Base-by-base conservation (phyloP, 2,797 vertebrate genomes). In the Podarcis siculus region DNA sequence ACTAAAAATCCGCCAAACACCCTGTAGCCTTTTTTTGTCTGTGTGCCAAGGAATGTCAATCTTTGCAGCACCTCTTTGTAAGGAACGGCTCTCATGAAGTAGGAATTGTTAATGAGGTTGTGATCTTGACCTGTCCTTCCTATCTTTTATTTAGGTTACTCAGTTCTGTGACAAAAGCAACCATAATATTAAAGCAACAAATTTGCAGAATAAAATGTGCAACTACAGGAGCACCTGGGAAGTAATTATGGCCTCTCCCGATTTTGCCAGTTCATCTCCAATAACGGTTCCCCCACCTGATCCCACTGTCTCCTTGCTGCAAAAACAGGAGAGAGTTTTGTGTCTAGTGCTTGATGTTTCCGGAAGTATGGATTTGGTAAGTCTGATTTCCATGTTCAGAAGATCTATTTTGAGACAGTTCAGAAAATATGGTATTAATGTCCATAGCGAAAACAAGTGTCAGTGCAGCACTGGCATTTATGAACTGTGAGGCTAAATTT, bases 281-380 rank as follows among this genome's bases (percentile, higher is more conserved):
- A 45, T 96, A 79, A n/a, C 9, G 37, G 75, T 6, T 66, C 95
- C 23, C 93, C 95, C 8, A 84, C 79, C 0, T 55, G 82, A 1
- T 93, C 97, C 78, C 87, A 80, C 5, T 93, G n/a, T 98, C 90
- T 92, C 75, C 1, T 0, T 97, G 79, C 89, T 97, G 80, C 96
- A 97, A 82, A 91, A 90, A 2, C 88, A 83, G 82, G 89, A 94
- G 42, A 95, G 96, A 91, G 90, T 93, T 23, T 89, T 97, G 21
- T 95, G 95, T 72, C 94, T 97, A 27, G 95, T 97, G 23, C 94
- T 98, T 8, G 97, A 97, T 93, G 92, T 97, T 72, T 98, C 97
- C 80, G 94, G 95, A 91, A 98, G 97, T 91, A 97, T 98, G 97
- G 0, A 0, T 2, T 0, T 0, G 42, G 96, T 97, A 96, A 4